Conservation (phyloP, 2,888 invertebrate species). For the Hydriomena furcata region DNA sequence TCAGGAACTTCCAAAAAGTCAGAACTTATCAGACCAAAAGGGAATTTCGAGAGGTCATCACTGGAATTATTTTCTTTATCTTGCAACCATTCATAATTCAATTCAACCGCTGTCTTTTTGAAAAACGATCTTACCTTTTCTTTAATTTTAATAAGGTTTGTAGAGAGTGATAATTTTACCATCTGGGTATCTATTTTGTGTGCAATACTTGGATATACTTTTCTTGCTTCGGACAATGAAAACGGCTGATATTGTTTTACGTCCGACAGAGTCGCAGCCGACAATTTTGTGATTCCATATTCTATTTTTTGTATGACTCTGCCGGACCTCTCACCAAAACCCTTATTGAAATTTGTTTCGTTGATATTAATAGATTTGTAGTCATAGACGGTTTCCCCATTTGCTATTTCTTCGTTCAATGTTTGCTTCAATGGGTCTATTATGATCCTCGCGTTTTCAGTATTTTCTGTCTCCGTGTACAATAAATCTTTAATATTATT, state of each 20-base stretch:
- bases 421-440: conserved; percentile 55
- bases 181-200: conserved; percentile 37
- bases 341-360: conserved; percentile 76
- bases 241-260: conserved; percentile 81
- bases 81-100: conserved; percentile 46
- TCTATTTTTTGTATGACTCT: conserved; percentile 79
- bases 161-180: conserved; percentile 47
- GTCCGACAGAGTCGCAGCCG: conserved; percentile 85
- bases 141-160: conserved; percentile 56
- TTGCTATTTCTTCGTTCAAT: conserved; percentile 63
- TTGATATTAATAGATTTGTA: conserved; percentile 44
- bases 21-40: conserved; percentile 52
- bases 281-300: conserved; percentile 67
- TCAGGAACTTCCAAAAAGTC: conserved; percentile 84
- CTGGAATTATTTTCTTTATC: conserved; percentile 40
- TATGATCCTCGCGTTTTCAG: conserved; percentile 8
- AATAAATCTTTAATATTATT: conserved; percentile 41
- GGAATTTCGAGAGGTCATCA: conserved; percentile 32
- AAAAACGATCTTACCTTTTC: conserved; percentile 68
- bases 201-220: conserved; percentile 25
- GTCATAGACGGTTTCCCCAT: conserved; percentile 46
- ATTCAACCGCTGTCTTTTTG: conserved; percentile 55
- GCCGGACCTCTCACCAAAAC: conserved; percentile 84
- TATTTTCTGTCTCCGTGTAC: conserved; percentile 45
- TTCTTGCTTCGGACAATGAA: conserved; percentile 60